Conservation (phyloP, 2,113 vertebrate genomes). For the Callospermophilus lateralis region DNA sequence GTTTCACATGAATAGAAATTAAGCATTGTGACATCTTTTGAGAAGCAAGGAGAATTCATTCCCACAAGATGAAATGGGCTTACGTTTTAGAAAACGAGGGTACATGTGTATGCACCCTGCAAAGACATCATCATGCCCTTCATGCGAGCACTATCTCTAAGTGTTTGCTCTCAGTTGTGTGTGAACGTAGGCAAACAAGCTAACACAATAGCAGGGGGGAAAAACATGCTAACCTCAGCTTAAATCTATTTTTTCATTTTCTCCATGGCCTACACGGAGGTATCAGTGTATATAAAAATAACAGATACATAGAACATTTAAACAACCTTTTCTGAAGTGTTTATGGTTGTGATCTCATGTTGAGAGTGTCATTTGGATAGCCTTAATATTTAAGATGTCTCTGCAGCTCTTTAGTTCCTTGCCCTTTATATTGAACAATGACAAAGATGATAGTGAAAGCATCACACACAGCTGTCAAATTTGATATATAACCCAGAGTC, state of each 20-base stretch:
- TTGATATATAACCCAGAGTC: conserved; percentile 56
- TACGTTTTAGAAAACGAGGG: conserved; percentile 10
- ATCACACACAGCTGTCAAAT: conserved; percentile 65
- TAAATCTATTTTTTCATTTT: conserved; percentile 25
- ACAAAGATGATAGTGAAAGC: conserved; percentile 38
- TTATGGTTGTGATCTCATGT: conserved; percentile 65
- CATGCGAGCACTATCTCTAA: neutral
- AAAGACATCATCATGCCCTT: neutral
- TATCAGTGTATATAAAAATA: conserved; percentile 64
- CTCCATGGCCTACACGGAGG: neutral
- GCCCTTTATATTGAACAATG: conserved; percentile 68
- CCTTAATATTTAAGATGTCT: conserved; percentile 74
- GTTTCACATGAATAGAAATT: conserved; percentile 68
- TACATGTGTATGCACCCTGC: neutral
- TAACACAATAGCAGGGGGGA: neutral
- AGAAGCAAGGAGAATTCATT: conserved; percentile 25
- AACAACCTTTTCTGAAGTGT: conserved; percentile 68
- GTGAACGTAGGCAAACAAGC: neutral
- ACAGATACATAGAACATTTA: conserved; percentile 39
- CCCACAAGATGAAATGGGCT: neutral
- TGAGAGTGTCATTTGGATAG: conserved; percentile 67
- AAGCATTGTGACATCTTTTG: neutral
- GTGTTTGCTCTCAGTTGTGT: neutral
- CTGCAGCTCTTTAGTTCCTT: conserved; percentile 47
- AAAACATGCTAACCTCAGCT: neutral